Percentiles rank a stretch among this genome's conserved stretches.
phyloP scores from a whole-genome alignment of 2,797 vertebrate genomes.

The Trematomus bernacchii region DNA sequence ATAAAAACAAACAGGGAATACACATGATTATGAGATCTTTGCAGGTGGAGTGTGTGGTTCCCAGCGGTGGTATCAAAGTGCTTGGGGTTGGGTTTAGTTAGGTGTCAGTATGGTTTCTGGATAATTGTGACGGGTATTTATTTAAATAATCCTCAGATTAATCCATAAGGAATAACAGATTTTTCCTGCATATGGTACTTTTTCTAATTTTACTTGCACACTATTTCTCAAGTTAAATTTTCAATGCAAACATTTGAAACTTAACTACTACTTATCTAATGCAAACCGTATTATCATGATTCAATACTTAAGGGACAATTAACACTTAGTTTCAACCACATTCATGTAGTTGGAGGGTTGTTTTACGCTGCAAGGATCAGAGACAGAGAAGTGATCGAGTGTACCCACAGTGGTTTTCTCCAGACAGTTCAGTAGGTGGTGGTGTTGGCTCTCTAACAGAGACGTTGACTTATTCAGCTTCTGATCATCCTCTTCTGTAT shows the following conservation, averaged over 20 bases:
- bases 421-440: conserved; percentile 98
- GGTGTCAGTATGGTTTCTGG: not conserved
- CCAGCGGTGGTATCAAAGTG: not conserved
- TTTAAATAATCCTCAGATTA: no score
- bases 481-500: conserved; percentile 90
- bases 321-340: conserved; percentile 2
- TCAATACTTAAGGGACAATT: not conserved
- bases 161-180: not conserved
- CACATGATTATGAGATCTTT: not conserved
- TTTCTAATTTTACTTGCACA: not conserved
- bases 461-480: conserved; percentile 88
- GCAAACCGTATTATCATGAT: not conserved
- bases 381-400: conserved; percentile 1
- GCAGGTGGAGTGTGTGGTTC: not conserved
- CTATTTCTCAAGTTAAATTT: not conserved
- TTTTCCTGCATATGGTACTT: not conserved
- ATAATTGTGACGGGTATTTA: no score
- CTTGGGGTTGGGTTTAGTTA: no score
- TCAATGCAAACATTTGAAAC: not conserved
- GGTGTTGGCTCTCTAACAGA: conserved; percentile 95
- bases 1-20: not conserved
- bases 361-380: not conserved
- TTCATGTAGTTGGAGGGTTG: not conserved
- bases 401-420: conserved; percentile 97
- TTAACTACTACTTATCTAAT: not conserved